phyloP scores from a whole-genome alignment of 2,113 vertebrate genomes.

The Pavo muticus region DNA sequence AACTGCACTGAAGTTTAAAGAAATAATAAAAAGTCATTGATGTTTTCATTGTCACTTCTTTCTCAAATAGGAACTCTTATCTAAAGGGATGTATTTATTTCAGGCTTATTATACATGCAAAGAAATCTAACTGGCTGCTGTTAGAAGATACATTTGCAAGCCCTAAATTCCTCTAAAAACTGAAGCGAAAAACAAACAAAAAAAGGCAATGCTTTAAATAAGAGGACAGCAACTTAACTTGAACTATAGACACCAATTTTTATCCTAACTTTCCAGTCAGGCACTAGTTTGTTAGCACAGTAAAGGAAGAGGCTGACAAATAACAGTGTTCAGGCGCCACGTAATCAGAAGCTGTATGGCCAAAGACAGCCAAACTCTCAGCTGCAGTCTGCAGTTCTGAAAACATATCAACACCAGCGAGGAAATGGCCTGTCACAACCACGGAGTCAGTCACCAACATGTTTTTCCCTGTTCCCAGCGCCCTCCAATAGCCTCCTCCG shows the following conservation, averaged over 20 bases:
- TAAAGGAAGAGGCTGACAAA: not conserved
- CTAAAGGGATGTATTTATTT: not conserved
- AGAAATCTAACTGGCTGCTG: not conserved
- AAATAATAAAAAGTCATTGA: not conserved
- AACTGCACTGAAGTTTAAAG: not conserved
- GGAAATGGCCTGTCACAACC: not conserved
- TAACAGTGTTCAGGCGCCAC: not conserved
- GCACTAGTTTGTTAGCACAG: not conserved
- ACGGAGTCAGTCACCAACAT: not conserved
- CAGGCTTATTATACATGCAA: not conserved
- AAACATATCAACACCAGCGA: not conserved
- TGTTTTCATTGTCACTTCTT: not conserved
- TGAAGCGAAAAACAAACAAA: not conserved
- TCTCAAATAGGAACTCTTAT: not conserved
- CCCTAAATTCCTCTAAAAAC: not conserved
- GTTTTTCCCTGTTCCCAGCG: not conserved
- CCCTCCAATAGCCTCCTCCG: fast-evolving
- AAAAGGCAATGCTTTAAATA: not conserved
- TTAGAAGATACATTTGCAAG: not conserved
- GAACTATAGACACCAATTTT: not conserved
- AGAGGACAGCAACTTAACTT: not conserved
- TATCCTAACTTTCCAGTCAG: not conserved
- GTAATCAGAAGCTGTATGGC: not conserved
- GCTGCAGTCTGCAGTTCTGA: not conserved
- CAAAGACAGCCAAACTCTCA: not conserved